Evolutionary conservation across 1,140 invertebrate genomes (phyloP).

Genomic region (Tetramorium parvispinum): DNA sequence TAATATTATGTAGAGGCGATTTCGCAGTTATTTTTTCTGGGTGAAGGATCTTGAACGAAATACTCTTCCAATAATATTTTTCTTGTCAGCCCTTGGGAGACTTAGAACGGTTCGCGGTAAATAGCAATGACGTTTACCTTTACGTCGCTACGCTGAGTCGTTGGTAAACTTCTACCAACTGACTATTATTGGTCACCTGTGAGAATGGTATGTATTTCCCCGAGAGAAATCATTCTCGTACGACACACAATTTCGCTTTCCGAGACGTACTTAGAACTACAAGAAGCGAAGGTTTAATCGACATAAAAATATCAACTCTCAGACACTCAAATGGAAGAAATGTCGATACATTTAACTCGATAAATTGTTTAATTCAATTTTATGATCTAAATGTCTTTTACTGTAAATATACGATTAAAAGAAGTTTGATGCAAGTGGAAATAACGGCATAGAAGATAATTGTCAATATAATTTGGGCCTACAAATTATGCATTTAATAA

Average conservation of each 20-base stretch:
- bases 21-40: constrained; percentile 8
- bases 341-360: neutral
- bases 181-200: constrained; percentile 58
- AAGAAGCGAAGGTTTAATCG: constrained; percentile 37
- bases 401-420: neutral
- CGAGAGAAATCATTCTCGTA: constrained; percentile 72
- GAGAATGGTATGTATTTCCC: constrained; percentile 67
- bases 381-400: constrained; percentile 16
- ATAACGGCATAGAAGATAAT: neutral
- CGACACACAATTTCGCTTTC: constrained; percentile 30
- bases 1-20: constrained; percentile 31
- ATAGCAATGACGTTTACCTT: constrained; percentile 74
- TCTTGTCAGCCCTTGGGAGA: neutral
- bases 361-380: constrained; percentile 33
- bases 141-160: constrained; percentile 58
- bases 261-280: neutral
- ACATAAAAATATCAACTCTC: constrained; percentile 34
- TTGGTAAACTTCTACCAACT: constrained; percentile 68
- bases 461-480: neutral
- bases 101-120: constrained; percentile 64
- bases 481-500: constrained; percentile 19
- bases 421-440: neutral
- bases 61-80: constrained; percentile 66
- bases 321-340: constrained; percentile 12
- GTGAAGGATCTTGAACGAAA: constrained; percentile 30